These are phyloP conservation scores for Subacronicta megacephala DNA, from an alignment of 2,888 invertebrate genomes.

Conservation along the genomic window DNA sequence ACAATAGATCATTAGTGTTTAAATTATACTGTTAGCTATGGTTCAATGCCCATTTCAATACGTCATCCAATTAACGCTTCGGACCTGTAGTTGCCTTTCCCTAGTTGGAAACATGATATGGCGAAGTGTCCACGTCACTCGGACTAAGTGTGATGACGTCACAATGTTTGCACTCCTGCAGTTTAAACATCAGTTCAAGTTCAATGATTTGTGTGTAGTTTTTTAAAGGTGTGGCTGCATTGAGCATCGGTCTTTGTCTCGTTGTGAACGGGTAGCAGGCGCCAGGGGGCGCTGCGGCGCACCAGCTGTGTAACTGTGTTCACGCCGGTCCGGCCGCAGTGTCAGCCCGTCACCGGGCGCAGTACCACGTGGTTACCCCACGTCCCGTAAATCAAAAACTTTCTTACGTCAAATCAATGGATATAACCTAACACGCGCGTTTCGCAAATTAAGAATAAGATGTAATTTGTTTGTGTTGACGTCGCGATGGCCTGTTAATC, in stretches of 20 bases:
- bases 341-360: conserved; percentile 64
- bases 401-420: conserved; percentile 89
- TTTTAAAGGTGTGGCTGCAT: conserved; percentile 68
- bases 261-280: conserved; percentile 24
- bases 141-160: conserved; percentile 32
- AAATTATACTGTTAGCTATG: conserved; percentile 1
- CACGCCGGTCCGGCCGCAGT: conserved; percentile 70
- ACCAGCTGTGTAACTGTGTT: conserved; percentile 72
- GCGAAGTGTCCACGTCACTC: conserved; percentile 23
- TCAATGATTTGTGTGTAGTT: conserved; percentile 61
- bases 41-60: conserved; percentile 17
- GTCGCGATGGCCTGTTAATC: conserved; percentile 69
- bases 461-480: conserved; percentile 75
- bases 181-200: conserved; percentile 55
- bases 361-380: conserved; percentile 63
- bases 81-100: not conserved
- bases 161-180: conserved; percentile 46
- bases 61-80: conserved; percentile 21
- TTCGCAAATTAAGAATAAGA: conserved; percentile 69
- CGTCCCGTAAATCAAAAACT: conserved; percentile 74
- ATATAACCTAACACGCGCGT: conserved; percentile 87
- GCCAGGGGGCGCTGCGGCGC: conserved; percentile 67
- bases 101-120: conserved; percentile 25
- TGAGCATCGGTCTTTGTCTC: conserved; percentile 62
- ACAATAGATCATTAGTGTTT: conserved; percentile 20